A percentile compares a stretch with the other conserved stretches of the same genome.
Evolutionary conservation across 2,797 vertebrate genomes (phyloP).

Genomic region (Enteromius fasciolatus): DNA sequence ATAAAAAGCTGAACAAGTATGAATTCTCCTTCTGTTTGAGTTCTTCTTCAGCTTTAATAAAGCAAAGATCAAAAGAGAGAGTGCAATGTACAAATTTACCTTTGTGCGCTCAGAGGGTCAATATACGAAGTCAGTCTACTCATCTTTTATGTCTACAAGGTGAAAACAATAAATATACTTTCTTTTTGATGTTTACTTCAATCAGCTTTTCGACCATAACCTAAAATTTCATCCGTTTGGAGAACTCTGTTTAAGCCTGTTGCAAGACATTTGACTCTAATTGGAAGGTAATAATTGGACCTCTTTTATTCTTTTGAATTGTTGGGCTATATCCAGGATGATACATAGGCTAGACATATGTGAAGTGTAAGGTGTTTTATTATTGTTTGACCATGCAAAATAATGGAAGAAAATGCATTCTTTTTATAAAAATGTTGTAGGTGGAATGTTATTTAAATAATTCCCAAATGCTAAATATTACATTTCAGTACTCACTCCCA

Average conservation of each 20-base stretch:
- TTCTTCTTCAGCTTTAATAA: background rate
- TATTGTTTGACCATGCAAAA: background rate
- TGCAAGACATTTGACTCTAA: background rate
- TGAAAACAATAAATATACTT: background rate
- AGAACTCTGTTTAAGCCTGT: background rate
- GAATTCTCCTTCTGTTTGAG: background rate
- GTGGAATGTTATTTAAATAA: background rate
- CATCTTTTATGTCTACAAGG: background rate
- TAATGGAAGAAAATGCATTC: background rate
- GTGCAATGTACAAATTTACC: background rate
- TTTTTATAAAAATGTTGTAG: background rate
- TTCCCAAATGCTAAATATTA: background rate
- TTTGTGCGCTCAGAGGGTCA: background rate
- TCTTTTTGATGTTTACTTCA: constrained; percentile 28
- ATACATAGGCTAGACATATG: background rate
- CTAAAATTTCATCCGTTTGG: constrained; percentile 2
- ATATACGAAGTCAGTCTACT: background rate
- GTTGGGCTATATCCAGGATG: background rate
- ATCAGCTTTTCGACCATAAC: background rate
- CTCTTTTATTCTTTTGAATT: background rate
- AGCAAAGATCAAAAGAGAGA: constrained; percentile 11
- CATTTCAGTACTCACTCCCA: background rate
- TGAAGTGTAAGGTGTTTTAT: background rate
- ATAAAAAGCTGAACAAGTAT: background rate
- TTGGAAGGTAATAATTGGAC: background rate